Percentiles rank a stretch among this genome's conserved stretches.
Conservation (phyloP, 2,113 vertebrate species). For the Morone chrysops region DNA sequence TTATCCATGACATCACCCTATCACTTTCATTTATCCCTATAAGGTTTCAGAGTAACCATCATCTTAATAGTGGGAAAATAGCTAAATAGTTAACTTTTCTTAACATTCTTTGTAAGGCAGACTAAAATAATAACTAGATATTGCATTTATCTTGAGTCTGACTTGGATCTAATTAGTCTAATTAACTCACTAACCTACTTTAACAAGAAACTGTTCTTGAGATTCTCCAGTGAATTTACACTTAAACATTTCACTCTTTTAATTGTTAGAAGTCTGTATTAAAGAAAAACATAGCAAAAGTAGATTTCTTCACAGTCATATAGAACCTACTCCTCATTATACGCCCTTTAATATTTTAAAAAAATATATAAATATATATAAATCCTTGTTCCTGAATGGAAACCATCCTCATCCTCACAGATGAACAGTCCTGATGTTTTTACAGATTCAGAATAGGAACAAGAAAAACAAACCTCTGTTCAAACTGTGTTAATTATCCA, state of each 20-base stretch:
- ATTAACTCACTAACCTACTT: slow-evolving; percentile 35
- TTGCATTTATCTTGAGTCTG: neutral
- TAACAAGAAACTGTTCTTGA: neutral
- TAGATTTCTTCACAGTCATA: neutral
- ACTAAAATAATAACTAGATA: neutral
- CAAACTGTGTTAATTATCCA: neutral
- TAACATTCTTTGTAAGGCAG: neutral
- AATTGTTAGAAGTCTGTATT: neutral
- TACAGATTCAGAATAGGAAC: slow-evolving; percentile 3
- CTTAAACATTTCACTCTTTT: neutral
- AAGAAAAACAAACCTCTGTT: neutral
- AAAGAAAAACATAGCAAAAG: neutral
- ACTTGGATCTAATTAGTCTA: slow-evolving; percentile 23
- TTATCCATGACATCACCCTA: neutral
- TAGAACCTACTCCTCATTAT: neutral
- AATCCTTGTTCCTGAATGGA: slow-evolving; percentile 2
- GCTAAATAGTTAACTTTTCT: neutral
- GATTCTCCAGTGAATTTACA: slow-evolving; percentile 11
- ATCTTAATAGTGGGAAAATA: neutral
- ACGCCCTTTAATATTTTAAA: neutral
- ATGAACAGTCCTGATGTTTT: slow-evolving; percentile 1
- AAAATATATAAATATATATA: neutral
- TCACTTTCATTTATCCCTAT: neutral
- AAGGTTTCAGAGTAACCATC: neutral
- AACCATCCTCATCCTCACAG: neutral